A percentile compares a stretch with the other conserved stretches of the same genome.
These are phyloP conservation scores for Lontra canadensis DNA, from an alignment of 2,113 vertebrate genomes.

Conservation along the genomic window DNA sequence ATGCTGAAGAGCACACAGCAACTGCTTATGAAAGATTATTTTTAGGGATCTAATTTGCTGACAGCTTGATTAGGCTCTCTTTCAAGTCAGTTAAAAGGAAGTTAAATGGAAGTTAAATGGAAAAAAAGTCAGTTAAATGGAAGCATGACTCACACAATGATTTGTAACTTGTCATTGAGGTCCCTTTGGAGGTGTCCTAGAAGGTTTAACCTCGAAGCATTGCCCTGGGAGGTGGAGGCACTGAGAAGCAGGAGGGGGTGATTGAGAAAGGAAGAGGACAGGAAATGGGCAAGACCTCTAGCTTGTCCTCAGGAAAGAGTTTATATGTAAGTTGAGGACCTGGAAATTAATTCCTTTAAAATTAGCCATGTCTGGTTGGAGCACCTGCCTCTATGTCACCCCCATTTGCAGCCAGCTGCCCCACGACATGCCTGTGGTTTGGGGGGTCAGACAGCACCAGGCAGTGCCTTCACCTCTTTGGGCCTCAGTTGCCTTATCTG, in stretches of 20 bases:
- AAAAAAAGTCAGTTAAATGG: not conserved
- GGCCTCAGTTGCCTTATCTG: not conserved
- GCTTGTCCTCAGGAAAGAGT: not conserved
- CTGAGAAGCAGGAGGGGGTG: not conserved
- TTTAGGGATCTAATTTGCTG: not conserved
- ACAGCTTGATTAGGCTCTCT: not conserved
- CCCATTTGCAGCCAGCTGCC: too few relatives aligned
- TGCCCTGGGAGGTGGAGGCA: not conserved
- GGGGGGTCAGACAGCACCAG: too few relatives aligned
- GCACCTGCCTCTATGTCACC: not conserved
- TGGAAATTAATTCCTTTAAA: not conserved
- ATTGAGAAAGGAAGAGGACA: too few relatives aligned
- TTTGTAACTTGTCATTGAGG: not conserved
- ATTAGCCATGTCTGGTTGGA: not conserved
- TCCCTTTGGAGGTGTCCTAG: not conserved
- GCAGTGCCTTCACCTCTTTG: not conserved
- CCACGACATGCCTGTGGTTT: not conserved
- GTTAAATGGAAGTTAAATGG: too few relatives aligned
- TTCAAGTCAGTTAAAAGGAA: not conserved
- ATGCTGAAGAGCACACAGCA: not conserved
- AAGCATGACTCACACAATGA: not conserved
- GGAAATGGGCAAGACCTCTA: not conserved
- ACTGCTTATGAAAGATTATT: not conserved
- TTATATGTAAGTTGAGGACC: not conserved
- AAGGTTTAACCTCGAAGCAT: not conserved